Evolutionary conservation across 2,888 invertebrate species (phyloP), one percentile per base, ranked within the genome.

Genomic region (Teinopalpus imperialis): DNA sequence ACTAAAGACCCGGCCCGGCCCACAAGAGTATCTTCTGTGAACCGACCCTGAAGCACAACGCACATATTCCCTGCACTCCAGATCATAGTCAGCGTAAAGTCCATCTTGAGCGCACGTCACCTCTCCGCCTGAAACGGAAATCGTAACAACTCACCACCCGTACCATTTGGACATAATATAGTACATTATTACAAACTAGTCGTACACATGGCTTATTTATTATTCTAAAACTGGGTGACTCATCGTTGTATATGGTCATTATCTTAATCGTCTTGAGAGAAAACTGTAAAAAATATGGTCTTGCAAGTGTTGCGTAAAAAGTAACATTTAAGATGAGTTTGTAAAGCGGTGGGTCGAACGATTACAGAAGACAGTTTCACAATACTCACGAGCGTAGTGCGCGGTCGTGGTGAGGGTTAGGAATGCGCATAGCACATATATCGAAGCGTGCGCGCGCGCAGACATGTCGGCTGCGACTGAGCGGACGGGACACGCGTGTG

Each of bases 381-480:
- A 45, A 49, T 63, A 81, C 83, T 83, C 65, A 86, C 85, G 58
- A 56, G 59, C 60, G 56, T 69, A 57, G 50, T 65, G 57, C 56
- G 56, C 51, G 53, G 50, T 27, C 48, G 56, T 48, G 44, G 49
- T 32, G 41, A 63, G 52, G 50, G 53, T 52, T 26, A 57, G 59
- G 54, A 54, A 63, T 53, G 52, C 55, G 58, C 46, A 48, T 34
- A 26, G 47, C 45, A 49, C 43, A 52, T 37, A 48, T 23, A 26
- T n/a, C 36, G 14, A 57, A 53, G 59, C 76, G 58, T 61, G 79
- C 76, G 79, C 74, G 60, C 77, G 72, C 79, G 81, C 79, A 73
- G 75, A 73, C 85, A 85, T 85, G 66, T 75, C 78, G 79, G 70
- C 71, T 69, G 75, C 76, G 76, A 82, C 76, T 82, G 81, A 55